Percentiles rank a stretch among this genome's conserved stretches.
Conservation (phyloP, 35 echinoderm and acorn worm genomes). For the Eucidaris tribuloides region DNA sequence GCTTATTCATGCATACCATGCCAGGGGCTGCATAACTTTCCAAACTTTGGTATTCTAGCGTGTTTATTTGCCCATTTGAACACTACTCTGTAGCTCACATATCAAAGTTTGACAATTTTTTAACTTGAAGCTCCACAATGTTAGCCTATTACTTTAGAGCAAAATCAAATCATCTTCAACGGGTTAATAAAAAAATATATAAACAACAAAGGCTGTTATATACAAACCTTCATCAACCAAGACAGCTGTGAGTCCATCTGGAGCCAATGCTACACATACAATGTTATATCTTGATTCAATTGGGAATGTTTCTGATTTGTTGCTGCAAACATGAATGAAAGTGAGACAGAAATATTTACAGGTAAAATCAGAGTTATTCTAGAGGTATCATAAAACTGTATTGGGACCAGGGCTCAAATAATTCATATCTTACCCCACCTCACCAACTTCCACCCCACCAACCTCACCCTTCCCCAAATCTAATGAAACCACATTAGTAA, state of each 20-base stretch:
- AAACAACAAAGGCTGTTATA: too few species aligned
- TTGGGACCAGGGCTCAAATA: background rate
- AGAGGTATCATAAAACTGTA: background rate
- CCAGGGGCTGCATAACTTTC: too few species aligned
- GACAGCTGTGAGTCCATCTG: conserved; percentile 71
- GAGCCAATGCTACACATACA: conserved; percentile 79
- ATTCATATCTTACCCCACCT: background rate
- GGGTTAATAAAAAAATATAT: too few species aligned
- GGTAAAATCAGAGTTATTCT: too few species aligned
- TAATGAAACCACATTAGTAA: background rate
- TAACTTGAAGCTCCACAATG: too few species aligned
- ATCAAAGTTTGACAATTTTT: too few species aligned
- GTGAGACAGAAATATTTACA: background rate
- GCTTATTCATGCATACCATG: too few species aligned
- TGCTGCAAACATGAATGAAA: conserved; percentile 44
- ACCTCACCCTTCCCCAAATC: background rate
- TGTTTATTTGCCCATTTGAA: too few species aligned
- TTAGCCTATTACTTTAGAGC: too few species aligned
- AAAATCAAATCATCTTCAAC: too few species aligned
- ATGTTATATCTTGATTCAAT: conserved; percentile 83
- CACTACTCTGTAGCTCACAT: too few species aligned
- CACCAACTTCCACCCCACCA: background rate
- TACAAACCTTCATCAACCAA: conserved; percentile 88
- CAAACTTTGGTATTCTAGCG: too few species aligned
- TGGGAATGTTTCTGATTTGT: conserved; percentile 89